phyloP scores from a whole-genome alignment of 2,888 invertebrate genomes.

The Myopa testacea region DNA sequence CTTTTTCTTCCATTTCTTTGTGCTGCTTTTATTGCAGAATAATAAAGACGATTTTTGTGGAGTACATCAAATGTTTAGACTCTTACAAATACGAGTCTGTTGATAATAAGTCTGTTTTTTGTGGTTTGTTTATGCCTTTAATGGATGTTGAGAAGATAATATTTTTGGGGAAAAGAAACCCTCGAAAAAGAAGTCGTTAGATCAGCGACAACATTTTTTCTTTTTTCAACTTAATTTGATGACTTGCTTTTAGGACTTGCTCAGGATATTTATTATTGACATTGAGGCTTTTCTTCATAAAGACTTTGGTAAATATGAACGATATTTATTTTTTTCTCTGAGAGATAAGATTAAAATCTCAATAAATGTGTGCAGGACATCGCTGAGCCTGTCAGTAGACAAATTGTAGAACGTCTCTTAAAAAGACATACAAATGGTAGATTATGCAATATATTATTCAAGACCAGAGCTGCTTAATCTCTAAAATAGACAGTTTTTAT shows the following conservation, averaged over 20 bases:
- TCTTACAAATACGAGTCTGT: background rate
- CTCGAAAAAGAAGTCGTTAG: no score
- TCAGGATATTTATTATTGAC: background rate
- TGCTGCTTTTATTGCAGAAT: background rate
- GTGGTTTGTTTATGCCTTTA: background rate
- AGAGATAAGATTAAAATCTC: background rate
- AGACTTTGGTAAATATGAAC: slow-evolving; percentile 4
- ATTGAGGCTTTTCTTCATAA: background rate
- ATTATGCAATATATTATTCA: no score
- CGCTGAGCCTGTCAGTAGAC: background rate
- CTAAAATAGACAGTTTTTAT: no score
- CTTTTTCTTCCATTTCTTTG: background rate
- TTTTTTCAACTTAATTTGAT: background rate
- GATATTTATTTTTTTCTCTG: background rate
- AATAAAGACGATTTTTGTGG: background rate
- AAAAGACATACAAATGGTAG: no score
- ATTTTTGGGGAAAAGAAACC: background rate
- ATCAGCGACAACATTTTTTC: background rate
- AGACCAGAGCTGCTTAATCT: no score
- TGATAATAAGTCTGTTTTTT: background rate
- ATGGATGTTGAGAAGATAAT: background rate
- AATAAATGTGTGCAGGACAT: background rate
- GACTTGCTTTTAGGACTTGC: background rate
- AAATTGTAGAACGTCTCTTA: no score
- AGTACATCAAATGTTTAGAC: background rate